Base-by-base conservation (phyloP, 2,113 vertebrate species). In the Labeo rohita region DNA sequence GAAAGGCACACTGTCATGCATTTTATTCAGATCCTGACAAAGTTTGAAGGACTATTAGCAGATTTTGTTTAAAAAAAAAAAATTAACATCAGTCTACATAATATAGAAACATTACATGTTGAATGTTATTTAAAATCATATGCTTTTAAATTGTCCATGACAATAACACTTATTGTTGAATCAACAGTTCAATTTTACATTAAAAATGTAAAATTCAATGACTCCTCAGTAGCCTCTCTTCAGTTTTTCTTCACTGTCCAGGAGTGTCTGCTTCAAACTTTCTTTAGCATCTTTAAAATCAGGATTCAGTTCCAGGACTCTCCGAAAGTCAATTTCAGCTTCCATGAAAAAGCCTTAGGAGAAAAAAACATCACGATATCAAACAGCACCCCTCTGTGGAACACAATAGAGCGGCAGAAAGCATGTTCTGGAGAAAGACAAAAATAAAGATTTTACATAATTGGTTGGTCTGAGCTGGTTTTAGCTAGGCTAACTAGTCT, bases 271-370 rank as follows among this genome's bases (percentile, higher is more conserved):
- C 8, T 93, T 95, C 86, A 99, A 95, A 89, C 97, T 97, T 90
- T 96, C 54, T 87, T 93, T 93, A 89, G 97, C 98, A 91, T 99
- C 97, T 95, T 97, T 94, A 93, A 99, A 99, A 73, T 93, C 90
- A 28, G 96, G 95, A 87, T 98, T 98, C 90, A 98, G 92, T 34
- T 95, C 93, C 90, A 99, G 91, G 0, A 92, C 96, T 88, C 94
- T 97, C 89, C 93, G 95, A 93, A 99, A 99, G 93, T 99, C 98
- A 61, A 92, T 92, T 83, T 97, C 91, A 39, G 98, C 98, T 3
- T 98, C 94, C 12, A 98, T 95, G 86, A 96, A 99, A 91, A 95
- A 96, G 63, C 97, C 98, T 99, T 92, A 52, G 39, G 77, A 75
- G 45, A 39, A 39, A 85, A 72, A 73, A 28, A 70, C 43, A 34